Evolutionary conservation across 1,140 invertebrate genomes (phyloP), one percentile per base, ranked within the genome.

Genomic region (Cardiocondyla obscurior): DNA sequence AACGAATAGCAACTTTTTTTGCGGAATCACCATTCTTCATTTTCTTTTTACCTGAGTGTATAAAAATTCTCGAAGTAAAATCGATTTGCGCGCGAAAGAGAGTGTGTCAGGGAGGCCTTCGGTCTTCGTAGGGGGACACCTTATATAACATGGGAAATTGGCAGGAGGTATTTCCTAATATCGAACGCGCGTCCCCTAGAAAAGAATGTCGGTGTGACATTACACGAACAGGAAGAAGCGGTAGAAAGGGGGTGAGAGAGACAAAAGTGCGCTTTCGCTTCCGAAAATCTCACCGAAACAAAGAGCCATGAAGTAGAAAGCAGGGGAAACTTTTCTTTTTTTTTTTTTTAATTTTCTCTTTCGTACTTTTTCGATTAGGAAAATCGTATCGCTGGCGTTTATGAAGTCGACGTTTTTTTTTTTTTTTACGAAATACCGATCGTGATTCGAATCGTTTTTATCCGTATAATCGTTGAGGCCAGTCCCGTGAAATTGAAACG

Each of bases 141-240:
- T 88, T 85, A 85, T 83, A 87, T 85, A 88, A 88, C 83, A 79
- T 69, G 62, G 70, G 67, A 60, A 88, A 88, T 88, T 89, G 88
- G 84, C 76, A 90, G 82, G 55, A 89, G 89, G 89, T 89, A 90
- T 90, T 90, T 90, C 82, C 88, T 90, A 90, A 90, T 90, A 90
- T 89, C 88, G 88, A 89, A 62, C 77, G 51, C 19, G 53, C 64
- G 85, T 69, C 72, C 85, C 83, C 58, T 73, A 82, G 83, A 89
- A 79, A 89, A 87, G 88, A 89, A 88, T 88, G 87, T 82, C 55
- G 70, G 65, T 72, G 82, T 86, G 85, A 84, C 88, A 83, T 85
- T 46, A 65, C 67, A 51, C 39, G 62, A 69, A 73, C 60, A 28
- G 46, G 25, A 19, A 44, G 22, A 46, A n/a, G 25, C 14, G 16